Evolutionary conservation across 1,140 invertebrate genomes (phyloP).

Genomic region (Nephila pilipes): DNA sequence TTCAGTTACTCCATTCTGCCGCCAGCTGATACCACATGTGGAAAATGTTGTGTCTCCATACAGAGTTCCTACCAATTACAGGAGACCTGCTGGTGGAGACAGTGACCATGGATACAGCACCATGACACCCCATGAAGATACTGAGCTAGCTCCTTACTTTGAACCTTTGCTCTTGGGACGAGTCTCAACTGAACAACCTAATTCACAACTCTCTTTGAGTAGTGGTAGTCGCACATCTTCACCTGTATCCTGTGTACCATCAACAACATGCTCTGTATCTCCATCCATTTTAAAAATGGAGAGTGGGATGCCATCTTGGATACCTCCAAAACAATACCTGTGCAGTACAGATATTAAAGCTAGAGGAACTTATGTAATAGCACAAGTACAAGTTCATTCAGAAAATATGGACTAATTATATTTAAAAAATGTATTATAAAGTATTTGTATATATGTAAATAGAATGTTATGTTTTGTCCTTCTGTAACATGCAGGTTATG

Average conservation of each 20-base stretch:
- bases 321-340: conserved; percentile 81
- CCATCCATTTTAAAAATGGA: conserved; percentile 80
- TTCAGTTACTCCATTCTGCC: conserved; percentile 81
- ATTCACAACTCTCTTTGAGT: conserved; percentile 56
- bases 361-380: conserved; percentile 86
- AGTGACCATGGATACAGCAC: conserved; percentile 97
- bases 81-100: conserved; percentile 89
- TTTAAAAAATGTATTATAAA: background rate
- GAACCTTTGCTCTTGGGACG: conserved; percentile 83
- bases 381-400: conserved; percentile 92
- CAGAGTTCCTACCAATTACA: conserved; percentile 90
- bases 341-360: conserved; percentile 81
- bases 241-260: conserved; percentile 78
- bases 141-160: conserved; percentile 88
- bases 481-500: conserved; percentile 67
- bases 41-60: conserved; percentile 91
- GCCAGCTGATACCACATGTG: conserved; percentile 80
- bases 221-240: conserved; percentile 78
- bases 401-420: conserved; percentile 81
- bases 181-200: conserved; percentile 81
- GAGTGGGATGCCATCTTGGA: conserved; percentile 77
- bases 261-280: conserved; percentile 79
- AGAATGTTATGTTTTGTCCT: background rate
- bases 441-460: conserved; percentile 53
- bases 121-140: conserved; percentile 95